Evolutionary conservation across 2,113 vertebrate genomes (phyloP).

Genomic region (Leuciscus idus): DNA sequence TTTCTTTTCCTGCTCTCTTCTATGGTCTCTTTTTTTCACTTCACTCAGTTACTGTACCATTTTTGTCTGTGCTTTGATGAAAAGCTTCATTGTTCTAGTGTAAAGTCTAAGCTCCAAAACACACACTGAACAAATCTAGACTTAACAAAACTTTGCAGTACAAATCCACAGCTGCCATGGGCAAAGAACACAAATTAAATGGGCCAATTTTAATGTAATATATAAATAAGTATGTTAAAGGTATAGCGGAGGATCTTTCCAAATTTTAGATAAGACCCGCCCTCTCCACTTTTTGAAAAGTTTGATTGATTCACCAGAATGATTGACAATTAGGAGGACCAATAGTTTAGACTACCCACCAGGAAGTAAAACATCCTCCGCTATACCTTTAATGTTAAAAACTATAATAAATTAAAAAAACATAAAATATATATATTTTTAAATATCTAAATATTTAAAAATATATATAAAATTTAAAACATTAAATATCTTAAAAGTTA

Average conservation of each 20-base stretch:
- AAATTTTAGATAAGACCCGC: too few relatives aligned
- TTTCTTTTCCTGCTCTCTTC: not conserved
- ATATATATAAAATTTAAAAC: not conserved
- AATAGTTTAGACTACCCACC: too few relatives aligned
- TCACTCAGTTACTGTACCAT: constrained; percentile 14
- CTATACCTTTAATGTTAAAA: too few relatives aligned
- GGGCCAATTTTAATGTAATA: not conserved
- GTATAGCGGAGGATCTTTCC: too few relatives aligned
- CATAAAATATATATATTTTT: not conserved
- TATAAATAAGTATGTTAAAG: not conserved
- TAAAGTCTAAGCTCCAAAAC: constrained; percentile 27
- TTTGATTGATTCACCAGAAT: too few relatives aligned
- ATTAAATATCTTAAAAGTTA: not conserved
- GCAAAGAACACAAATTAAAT: not conserved
- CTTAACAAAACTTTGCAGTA: constrained; percentile 16
- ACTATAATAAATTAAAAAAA: too few relatives aligned
- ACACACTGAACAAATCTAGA: constrained; percentile 24
- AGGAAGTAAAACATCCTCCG: too few relatives aligned
- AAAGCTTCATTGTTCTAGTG: constrained; percentile 37
- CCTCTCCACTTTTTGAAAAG: too few relatives aligned
- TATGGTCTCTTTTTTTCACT: constrained; percentile 25
- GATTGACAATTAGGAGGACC: too few relatives aligned
- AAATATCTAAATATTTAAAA: too few relatives aligned
- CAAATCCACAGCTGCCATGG: not conserved
- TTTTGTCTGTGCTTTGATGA: constrained; percentile 27